Evolutionary conservation across 1,140 invertebrate species (phyloP).

Genomic region (Epicauta chinensis): DNA sequence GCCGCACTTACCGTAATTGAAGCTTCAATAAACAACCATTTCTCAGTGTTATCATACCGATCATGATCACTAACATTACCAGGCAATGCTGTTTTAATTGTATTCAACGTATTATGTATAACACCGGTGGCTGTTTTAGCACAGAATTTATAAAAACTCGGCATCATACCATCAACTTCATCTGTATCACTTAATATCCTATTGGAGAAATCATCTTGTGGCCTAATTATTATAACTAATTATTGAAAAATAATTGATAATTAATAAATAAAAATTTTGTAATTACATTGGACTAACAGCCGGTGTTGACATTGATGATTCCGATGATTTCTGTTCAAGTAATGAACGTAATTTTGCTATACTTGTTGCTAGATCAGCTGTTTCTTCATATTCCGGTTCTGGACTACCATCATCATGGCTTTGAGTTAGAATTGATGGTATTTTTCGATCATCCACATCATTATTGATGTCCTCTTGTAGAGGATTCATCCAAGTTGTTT

Average conservation of each 20-base stretch:
- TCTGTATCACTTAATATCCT: constrained; percentile 15
- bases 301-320: constrained; percentile 39
- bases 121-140: constrained; percentile 40
- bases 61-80: constrained; percentile 26
- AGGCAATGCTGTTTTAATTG: constrained; percentile 40
- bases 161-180: constrained; percentile 36
- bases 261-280: not conserved
- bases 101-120: constrained; percentile 40
- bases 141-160: constrained; percentile 39
- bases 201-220: constrained; percentile 27
- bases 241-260: not conserved
- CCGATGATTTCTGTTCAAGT: constrained; percentile 56
- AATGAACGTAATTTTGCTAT: constrained; percentile 64
- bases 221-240: constrained; percentile 20
- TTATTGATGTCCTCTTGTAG: constrained; percentile 4
- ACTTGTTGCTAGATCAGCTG: constrained; percentile 62
- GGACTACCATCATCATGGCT: constrained; percentile 40
- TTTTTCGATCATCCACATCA: not conserved
- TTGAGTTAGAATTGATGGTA: constrained; percentile 5
- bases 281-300: constrained; percentile 39
- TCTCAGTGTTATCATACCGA: constrained; percentile 14
- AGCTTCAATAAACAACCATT: constrained; percentile 25
- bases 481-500: constrained; percentile 9
- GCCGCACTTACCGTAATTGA: constrained; percentile 16
- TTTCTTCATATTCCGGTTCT: constrained; percentile 63